phyloP scores from a whole-genome alignment of 2,797 vertebrate species.

The Premnoplex brunnescens region DNA sequence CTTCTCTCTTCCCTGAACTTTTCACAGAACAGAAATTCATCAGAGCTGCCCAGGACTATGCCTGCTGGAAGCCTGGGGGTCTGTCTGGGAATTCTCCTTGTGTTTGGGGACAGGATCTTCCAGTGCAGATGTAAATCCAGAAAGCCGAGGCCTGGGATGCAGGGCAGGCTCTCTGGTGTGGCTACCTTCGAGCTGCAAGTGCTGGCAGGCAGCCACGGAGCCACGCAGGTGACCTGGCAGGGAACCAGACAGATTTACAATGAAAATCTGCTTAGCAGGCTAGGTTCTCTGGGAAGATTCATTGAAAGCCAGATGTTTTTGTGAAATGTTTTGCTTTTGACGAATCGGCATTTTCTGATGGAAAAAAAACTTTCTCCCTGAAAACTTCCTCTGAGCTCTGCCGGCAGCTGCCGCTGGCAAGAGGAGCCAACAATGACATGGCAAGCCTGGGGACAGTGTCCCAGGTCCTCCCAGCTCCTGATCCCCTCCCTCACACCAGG shows the following conservation, averaged over 20 bases:
- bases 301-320: constrained; percentile 71
- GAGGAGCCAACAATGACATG: fast-evolving
- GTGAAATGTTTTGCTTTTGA: constrained; percentile 67
- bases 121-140: background rate
- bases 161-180: background rate
- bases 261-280: constrained; percentile 73
- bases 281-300: constrained; percentile 65
- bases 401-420: background rate
- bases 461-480: background rate
- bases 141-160: background rate
- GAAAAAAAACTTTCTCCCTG: background rate
- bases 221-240: constrained; percentile 70
- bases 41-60: background rate
- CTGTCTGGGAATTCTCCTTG: background rate
- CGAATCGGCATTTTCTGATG: constrained; percentile 63
- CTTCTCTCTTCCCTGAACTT: background rate
- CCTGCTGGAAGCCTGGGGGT: background rate
- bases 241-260: constrained; percentile 71
- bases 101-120: background rate
- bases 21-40: background rate
- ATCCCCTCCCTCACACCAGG: background rate
- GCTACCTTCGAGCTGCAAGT: background rate
- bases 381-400: constrained; percentile 20
- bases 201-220: constrained; percentile 53
- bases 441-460: background rate